These are phyloP conservation scores for Biston stratarius DNA, from an alignment of 2,888 invertebrate species.

Conservation along the genomic window DNA sequence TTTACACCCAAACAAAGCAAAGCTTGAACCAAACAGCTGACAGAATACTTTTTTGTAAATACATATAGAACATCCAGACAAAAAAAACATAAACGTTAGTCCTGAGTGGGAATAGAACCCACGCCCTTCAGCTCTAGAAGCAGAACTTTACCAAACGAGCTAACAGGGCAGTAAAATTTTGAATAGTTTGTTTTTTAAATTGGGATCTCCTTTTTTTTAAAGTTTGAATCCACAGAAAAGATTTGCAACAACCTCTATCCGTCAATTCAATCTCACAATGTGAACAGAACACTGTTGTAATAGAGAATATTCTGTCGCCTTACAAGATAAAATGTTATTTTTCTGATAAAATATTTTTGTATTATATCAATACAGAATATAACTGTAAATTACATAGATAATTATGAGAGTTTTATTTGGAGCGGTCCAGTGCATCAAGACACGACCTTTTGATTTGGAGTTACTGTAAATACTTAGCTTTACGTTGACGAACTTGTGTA, in stretches of 20 bases:
- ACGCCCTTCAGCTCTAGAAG: too few relatives aligned
- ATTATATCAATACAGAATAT: constrained; percentile 49
- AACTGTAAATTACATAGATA: constrained; percentile 37
- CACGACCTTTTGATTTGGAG: constrained; percentile 56
- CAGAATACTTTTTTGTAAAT: too few relatives aligned
- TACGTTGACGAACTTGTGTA: constrained; percentile 72
- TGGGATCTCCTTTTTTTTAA: background rate
- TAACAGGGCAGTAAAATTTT: too few relatives aligned
- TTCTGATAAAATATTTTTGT: constrained; percentile 62
- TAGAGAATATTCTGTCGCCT: constrained; percentile 25
- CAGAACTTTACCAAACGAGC: too few relatives aligned
- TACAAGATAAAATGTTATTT: constrained; percentile 48
- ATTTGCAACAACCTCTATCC: background rate
- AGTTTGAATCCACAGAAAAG: constrained; percentile 14
- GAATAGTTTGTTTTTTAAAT: too few relatives aligned
- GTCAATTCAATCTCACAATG: constrained; percentile 27
- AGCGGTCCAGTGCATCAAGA: constrained; percentile 44
- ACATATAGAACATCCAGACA: too few relatives aligned
- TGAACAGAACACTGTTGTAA: background rate
- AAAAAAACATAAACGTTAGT: too few relatives aligned
- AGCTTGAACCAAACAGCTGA: too few relatives aligned
- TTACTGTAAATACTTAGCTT: constrained; percentile 73
- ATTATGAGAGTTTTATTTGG: constrained; percentile 41
- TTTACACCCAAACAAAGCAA: too few relatives aligned
- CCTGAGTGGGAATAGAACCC: too few relatives aligned